A percentile compares a stretch with the other conserved stretches of the same genome.
Evolutionary conservation across 2,797 vertebrate genomes (phyloP).

Genomic region (Dipus sagitta): DNA sequence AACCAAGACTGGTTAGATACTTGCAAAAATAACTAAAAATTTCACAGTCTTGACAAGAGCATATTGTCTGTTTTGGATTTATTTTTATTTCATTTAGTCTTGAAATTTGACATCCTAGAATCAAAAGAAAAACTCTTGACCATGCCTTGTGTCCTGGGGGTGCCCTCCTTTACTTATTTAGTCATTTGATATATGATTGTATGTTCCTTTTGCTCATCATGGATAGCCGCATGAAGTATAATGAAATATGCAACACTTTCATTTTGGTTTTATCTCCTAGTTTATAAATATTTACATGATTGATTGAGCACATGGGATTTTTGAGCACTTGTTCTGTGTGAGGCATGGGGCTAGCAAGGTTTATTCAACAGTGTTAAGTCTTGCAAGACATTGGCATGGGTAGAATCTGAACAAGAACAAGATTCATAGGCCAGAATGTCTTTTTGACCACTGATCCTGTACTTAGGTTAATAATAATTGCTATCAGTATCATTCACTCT

Average conservation of each 20-base stretch:
- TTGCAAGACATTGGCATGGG: neutral
- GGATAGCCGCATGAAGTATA: neutral
- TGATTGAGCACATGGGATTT: conserved; percentile 43
- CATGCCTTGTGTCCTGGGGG: neutral
- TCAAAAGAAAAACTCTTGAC: conserved; percentile 47
- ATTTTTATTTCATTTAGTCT: neutral
- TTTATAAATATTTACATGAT: conserved; percentile 15
- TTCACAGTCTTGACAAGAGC: neutral
- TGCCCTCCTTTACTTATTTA: conserved; percentile 5
- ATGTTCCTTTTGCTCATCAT: conserved; percentile 4
- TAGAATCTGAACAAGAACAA: neutral
- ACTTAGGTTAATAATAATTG: conserved; percentile 1
- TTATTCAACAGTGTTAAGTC: neutral
- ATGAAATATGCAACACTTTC: conserved; percentile 12
- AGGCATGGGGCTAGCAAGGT: neutral
- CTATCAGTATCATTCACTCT: conserved; percentile 20
- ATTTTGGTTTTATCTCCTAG: conserved; percentile 50
- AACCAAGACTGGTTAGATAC: conserved; percentile 28
- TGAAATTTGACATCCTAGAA: neutral
- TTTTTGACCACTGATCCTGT: neutral
- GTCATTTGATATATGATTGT: neutral
- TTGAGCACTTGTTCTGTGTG: conserved; percentile 27
- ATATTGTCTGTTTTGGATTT: conserved; percentile 4
- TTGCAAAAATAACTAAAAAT: conserved; percentile 4
- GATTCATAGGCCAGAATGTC: neutral